Evolutionary conservation across 2,888 invertebrate species (phyloP), one percentile per base, ranked within the genome.

Genomic region (Tuberolachnus salignus): DNA sequence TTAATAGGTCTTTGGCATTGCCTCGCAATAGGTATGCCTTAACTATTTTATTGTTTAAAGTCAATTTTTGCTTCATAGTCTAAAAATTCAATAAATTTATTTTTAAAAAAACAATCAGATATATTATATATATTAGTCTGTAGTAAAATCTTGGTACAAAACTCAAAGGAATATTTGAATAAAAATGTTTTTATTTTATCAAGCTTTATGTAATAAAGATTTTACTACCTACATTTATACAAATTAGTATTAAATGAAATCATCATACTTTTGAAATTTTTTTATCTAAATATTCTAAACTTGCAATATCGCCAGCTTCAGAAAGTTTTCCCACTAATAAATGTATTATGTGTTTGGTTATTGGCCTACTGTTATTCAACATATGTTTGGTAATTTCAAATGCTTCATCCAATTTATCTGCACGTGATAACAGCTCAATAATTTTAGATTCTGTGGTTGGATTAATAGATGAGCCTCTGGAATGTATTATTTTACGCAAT

Each of bases 281-380:
- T 23, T 4, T n/a, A 21, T 61, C 46, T 6, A 78, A 69, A 61
- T 59, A 78, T 69, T 69, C 67, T 11, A 78, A 69, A 8, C 34
- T 59, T 21, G 8, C n/a, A 59, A 69, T 11, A 0, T 78, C 4
- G 1, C 78, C 78, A 51, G 67, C 8, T 26, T 59, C 78, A 13
- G 78, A 78, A 46, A 78, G 67, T 11, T 59, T 78, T 69, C 11
- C 34, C 16, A 59, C n/a, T 16, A 78, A 69, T 14, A 69, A 78
- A 9, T 11, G 19, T 16, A 78, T 61, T 51, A 69, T 59, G n/a
- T 9, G 19, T 69, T 57, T 69, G 1, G 69, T 49, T n/a, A 78
- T 69, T 21, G 67, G 69, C 9, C 59, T 67, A 49, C 0, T 6
- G 21, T 26, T 69, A 21, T 67, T 21, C 13, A 78, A 59, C 78